These are phyloP conservation scores for Okapia johnstoni DNA, from an alignment of 2,113 vertebrate genomes.

Conservation along the genomic window DNA sequence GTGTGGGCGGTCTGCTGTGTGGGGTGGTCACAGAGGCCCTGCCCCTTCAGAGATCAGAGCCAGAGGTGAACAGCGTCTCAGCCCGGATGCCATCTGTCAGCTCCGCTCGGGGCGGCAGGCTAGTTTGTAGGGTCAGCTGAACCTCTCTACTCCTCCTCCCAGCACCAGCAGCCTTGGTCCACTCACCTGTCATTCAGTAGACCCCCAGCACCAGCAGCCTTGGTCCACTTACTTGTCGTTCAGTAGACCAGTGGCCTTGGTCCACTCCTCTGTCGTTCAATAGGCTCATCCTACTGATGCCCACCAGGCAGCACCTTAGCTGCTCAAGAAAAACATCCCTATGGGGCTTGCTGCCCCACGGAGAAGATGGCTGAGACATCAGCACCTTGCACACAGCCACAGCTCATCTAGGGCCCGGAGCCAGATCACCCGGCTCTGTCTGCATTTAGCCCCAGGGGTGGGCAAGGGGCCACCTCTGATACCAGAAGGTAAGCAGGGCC, in stretches of 20 bases:
- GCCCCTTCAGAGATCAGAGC: background rate
- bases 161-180: too few species aligned
- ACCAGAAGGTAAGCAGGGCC: background rate
- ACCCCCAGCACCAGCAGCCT: background rate
- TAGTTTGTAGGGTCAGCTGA: background rate
- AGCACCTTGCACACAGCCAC: background rate
- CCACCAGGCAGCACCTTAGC: background rate
- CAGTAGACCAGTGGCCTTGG: too few species aligned
- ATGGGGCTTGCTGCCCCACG: background rate
- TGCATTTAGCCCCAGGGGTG: background rate
- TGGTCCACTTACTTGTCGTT: background rate
- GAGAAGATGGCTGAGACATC: background rate
- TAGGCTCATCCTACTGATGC: background rate
- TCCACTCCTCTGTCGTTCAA: background rate
- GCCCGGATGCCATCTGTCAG: too few species aligned
- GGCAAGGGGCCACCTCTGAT: background rate
- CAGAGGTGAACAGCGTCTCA: background rate
- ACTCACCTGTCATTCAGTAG: background rate
- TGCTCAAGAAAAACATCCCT: background rate
- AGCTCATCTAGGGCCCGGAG: fast-evolving
- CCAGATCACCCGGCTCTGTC: background rate
- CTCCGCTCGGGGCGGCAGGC: fast-evolving
- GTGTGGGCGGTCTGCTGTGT: background rate
- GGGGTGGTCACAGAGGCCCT: background rate
- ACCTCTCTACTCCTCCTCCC: background rate